Evolutionary conservation across 2,797 vertebrate species (phyloP).

Genomic region (Spinibarbus caldwelli): DNA sequence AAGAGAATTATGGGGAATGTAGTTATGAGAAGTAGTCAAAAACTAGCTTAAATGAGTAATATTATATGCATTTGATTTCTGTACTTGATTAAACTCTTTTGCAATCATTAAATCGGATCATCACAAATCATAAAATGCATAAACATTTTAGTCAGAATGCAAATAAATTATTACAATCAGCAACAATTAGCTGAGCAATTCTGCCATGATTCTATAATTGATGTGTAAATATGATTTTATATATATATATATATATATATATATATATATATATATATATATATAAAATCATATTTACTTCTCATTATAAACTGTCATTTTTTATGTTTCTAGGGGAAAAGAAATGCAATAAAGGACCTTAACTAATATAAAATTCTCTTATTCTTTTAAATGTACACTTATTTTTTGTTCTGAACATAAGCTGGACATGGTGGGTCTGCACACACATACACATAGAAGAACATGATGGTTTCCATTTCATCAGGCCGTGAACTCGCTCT

Average conservation of each 20-base stretch:
- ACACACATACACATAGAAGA: slow-evolving; percentile 46
- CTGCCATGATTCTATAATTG: not conserved
- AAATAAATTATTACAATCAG: not conserved
- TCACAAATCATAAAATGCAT: not conserved
- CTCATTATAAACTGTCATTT: not conserved
- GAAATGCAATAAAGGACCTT: not conserved
- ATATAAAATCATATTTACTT: too few relatives aligned
- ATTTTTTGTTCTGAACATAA: not conserved
- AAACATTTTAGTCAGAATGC: not conserved
- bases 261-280: too few relatives aligned
- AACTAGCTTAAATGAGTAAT: not conserved
- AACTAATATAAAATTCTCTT: not conserved
- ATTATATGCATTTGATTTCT: not conserved
- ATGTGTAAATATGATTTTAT: too few relatives aligned
- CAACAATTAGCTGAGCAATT: not conserved
- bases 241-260: too few relatives aligned
- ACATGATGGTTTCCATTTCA: slow-evolving; percentile 72
- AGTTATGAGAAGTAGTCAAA: not conserved
- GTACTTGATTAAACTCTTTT: too few relatives aligned
- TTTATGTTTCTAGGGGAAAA: not conserved
- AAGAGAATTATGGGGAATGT: not conserved
- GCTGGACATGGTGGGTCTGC: not conserved
- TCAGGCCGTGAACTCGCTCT: slow-evolving; percentile 74
- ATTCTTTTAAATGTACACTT: not conserved
- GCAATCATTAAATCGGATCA: not conserved